These are phyloP conservation scores for Diarsia dahlii DNA, from an alignment of 2,888 invertebrate genomes.

Conservation along the genomic window DNA sequence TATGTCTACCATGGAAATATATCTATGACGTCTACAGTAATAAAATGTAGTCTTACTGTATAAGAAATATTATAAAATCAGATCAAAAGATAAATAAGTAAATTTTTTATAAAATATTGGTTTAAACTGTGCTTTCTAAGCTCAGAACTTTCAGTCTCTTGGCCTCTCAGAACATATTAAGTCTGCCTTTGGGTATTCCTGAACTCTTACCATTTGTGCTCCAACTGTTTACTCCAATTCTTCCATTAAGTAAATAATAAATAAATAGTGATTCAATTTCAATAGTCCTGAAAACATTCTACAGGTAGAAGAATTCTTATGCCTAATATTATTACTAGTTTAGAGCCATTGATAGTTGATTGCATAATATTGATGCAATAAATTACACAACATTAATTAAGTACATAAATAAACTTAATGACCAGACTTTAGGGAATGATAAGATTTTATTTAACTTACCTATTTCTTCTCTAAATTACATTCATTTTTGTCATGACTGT, in stretches of 20 bases:
- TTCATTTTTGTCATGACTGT: conserved; percentile 6
- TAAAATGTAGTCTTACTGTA: conserved; percentile 13
- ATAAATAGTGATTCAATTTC: not conserved
- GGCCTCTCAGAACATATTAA: conserved; percentile 40
- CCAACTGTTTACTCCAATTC: not conserved
- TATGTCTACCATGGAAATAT: conserved; percentile 5
- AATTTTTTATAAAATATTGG: conserved; percentile 22
- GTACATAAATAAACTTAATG: conserved; percentile 5
- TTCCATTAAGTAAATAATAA: conserved; percentile 6
- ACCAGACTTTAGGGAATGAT: not conserved
- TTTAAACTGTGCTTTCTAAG: conserved; percentile 40
- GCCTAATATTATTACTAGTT: conserved; percentile 21
- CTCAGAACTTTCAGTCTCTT: conserved; percentile 50
- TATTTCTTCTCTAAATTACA: not conserved
- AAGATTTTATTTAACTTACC: conserved; percentile 6
- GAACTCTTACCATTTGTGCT: conserved; percentile 25
- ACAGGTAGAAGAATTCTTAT: conserved; percentile 23
- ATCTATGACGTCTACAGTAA: not conserved
- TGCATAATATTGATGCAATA: conserved; percentile 9
- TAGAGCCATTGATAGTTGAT: conserved; percentile 30
- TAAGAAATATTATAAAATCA: conserved; percentile 25
- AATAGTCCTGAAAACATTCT: not conserved
- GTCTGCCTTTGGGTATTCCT: conserved; percentile 15
- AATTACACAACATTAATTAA: conserved; percentile 19
- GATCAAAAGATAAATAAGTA: conserved; percentile 17